Percentiles rank a stretch among this genome's conserved stretches.
Conservation (phyloP, 1,140 invertebrate species). For the Contarinia nasturtii region DNA sequence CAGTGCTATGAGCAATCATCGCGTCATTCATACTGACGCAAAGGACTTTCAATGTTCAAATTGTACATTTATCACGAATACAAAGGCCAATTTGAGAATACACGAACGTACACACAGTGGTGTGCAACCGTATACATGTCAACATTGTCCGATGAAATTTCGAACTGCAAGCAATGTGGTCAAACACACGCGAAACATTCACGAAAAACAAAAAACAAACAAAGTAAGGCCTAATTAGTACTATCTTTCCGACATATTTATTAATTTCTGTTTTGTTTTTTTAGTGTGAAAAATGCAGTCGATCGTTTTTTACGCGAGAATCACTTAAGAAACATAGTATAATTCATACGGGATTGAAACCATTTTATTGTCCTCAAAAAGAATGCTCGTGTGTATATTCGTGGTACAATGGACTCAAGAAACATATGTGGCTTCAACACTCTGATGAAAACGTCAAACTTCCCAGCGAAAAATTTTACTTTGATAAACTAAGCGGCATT, state of each 20-base stretch:
- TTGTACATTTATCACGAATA: not conserved
- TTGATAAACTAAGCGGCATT: not conserved
- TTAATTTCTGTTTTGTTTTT: not conserved
- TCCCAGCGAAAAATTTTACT: not conserved
- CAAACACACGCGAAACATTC: constrained; percentile 1
- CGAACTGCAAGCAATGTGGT: constrained; percentile 1
- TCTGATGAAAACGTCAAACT: not conserved
- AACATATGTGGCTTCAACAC: not conserved
- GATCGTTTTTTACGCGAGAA: constrained; percentile 1
- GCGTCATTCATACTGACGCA: not conserved
- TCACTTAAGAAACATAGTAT: not conserved
- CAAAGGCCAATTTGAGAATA: constrained; percentile 1
- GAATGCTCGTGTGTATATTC: not conserved
- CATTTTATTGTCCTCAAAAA: not conserved
- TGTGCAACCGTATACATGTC: constrained; percentile 1
- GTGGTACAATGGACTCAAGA: constrained; percentile 1
- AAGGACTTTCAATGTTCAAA: not conserved
- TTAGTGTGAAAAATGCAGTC: not conserved
- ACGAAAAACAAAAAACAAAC: constrained; percentile 1
- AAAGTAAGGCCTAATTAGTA: not conserved
- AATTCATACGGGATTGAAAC: not conserved
- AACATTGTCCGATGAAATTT: constrained; percentile 1
- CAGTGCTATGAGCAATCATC: constrained; percentile 1
- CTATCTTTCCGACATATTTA: not conserved
- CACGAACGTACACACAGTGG: not conserved